Evolutionary conservation across 2,113 vertebrate genomes (phyloP), one percentile per base, ranked within the genome.

Genomic region (Bostrychus sinensis): DNA sequence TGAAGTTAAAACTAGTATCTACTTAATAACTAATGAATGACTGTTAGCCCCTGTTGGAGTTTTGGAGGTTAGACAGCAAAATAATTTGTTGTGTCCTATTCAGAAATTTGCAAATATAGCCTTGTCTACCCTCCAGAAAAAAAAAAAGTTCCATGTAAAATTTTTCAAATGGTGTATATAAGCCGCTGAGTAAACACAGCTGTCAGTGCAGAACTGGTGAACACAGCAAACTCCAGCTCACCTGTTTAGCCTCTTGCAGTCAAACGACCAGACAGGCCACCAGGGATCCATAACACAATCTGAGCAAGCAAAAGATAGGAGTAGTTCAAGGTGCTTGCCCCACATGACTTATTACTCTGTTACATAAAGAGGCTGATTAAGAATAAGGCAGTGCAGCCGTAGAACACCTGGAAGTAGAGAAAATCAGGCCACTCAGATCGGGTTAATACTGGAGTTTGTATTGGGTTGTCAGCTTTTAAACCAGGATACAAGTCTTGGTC

Each of bases 311-410:
- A 4, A 45, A 75, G 78, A 72, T 61, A 59, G 1, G 46, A 78
- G 87, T 88, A 78, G 89, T 89, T 83, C 89, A 91, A 91, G 80
- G 90, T 91, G 73, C 81, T 79, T 54, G 72, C 72, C 34, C 56
- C 63, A 76, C 72, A 66, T 69, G 83, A 83, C 77, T 81, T 54
- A 62, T 46, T 61, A 66, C 57, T 63, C 59, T 37, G 75, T 89
- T 86, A 80, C 84, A 70, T 81, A 91, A 91, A 70, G 62, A 41
- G 34, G 69, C 55, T 58, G 79, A 75, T 79, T 62, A 37, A 38
- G 14, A 45, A 32, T 4, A 7, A 16, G 41, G 30, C 28, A 1
- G 20, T 6, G 7, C 20, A 57, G 34, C 32, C 56, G 38, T 37
- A 62, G 42, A 34, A 30, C 34, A 45, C 61, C 39, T 1, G 32